Conservation (phyloP, 2,113 vertebrate species). For the Tychaedon coryphoeus region DNA sequence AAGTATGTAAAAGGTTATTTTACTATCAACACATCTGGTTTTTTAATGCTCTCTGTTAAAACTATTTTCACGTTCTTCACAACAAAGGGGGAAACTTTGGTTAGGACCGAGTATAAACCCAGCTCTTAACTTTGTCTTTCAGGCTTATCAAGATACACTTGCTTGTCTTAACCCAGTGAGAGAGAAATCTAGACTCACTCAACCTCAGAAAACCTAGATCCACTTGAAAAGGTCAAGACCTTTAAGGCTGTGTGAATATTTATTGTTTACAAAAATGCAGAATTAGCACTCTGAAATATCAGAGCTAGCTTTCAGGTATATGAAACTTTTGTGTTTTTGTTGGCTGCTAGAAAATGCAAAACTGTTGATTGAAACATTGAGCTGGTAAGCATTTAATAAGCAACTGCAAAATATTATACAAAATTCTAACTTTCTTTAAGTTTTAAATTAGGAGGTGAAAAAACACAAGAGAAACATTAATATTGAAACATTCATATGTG, state of each 20-base stretch:
- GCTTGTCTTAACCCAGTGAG: neutral
- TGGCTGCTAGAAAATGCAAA: neutral
- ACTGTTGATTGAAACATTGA: neutral
- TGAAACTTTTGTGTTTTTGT: neutral
- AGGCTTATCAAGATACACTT: neutral
- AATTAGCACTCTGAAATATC: neutral
- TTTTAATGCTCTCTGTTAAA: neutral
- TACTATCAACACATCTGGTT: neutral
- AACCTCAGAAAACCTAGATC: neutral
- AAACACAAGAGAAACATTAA: neutral
- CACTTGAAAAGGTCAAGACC: neutral
- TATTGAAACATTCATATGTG: neutral
- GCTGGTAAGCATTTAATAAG: neutral
- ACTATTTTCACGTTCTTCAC: neutral
- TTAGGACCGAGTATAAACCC: conserved; percentile 10
- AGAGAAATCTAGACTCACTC: neutral
- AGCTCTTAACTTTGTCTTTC: neutral
- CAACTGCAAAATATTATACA: neutral
- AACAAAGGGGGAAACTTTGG: neutral
- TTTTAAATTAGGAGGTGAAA: neutral
- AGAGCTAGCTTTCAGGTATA: neutral
- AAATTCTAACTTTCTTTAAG: neutral
- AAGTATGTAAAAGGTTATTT: neutral
- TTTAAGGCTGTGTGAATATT: neutral
- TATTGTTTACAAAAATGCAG: neutral